Conservation (phyloP, 2,888 invertebrate genomes). For the Eumacrocentrus americanus region DNA sequence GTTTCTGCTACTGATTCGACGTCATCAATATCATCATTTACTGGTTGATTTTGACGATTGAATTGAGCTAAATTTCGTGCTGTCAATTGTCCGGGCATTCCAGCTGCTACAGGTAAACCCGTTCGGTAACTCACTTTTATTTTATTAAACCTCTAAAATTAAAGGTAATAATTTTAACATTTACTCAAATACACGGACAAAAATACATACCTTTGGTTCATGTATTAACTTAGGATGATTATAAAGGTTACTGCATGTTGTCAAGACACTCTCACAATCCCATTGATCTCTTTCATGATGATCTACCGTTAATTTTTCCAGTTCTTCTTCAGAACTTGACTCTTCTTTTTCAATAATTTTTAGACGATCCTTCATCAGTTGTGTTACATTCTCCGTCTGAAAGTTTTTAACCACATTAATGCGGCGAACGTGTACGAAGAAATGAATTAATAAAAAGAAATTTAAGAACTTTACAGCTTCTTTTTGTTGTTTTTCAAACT, state of each 20-base stretch:
- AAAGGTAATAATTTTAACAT: too few relatives aligned
- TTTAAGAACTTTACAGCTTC: conserved; percentile 44
- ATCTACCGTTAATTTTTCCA: conserved; percentile 68
- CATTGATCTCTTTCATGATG: conserved; percentile 73
- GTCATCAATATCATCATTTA: conserved; percentile 54
- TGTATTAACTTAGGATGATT: conserved; percentile 90
- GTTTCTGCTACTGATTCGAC: conserved; percentile 69
- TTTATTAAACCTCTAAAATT: too few relatives aligned
- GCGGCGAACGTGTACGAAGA: background rate
- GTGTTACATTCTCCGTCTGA: conserved; percentile 50
- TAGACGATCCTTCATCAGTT: conserved; percentile 52
- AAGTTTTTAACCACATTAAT: conserved; percentile 19
- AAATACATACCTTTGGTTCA: conserved; percentile 74
- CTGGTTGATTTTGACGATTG: conserved; percentile 62
- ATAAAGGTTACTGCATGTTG: conserved; percentile 88
- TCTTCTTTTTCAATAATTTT: conserved; percentile 45
- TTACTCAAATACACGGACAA: too few relatives aligned
- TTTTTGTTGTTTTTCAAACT: conserved; percentile 72
- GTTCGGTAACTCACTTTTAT: conserved; percentile 76
- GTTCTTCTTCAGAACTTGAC: conserved; percentile 60
- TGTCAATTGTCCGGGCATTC: conserved; percentile 69
- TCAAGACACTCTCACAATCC: conserved; percentile 92
- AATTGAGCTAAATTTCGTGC: conserved; percentile 72
- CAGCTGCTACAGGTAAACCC: conserved; percentile 75
- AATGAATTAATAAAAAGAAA: conserved; percentile 5